Base-by-base conservation (phyloP, 2,797 vertebrate species). In the Uromys caudimaculatus region DNA sequence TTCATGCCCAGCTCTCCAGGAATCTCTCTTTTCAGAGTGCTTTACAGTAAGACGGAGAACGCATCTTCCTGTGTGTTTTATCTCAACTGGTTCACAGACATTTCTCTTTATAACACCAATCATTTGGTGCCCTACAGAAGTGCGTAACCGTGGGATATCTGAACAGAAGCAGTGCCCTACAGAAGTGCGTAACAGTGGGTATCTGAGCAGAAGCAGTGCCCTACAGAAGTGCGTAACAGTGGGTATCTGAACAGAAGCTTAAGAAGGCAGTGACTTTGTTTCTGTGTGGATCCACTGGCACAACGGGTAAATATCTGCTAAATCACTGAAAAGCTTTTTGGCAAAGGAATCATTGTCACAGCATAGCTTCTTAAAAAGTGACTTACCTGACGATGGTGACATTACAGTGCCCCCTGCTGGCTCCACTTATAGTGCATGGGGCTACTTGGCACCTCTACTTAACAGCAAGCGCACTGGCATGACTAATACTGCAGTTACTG, bases 401-500 rank as follows among this genome's bases (percentile, higher is more conserved):
- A 79, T 50, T 78, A 86, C 24, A 96, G 75, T 91, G 97, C 96
- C 97, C 95, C 97, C 97, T 98, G 71, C 93, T 97, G 97, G 93
- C 86, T 79, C 60, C n/a, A 60, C 64, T 97, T 90, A 67, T 41
- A 96, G 17, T 79, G 62, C 35, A 96, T 85, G 67, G 5, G 88
- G 91, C 17, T 75, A 78, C 47, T 90, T 75, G 11, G 17, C n/a
- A 23, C 6, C 32, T 90, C 85, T 47, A 13, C 44, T 54, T 52
- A 47, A 50, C 54, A 88, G 11, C 82, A 93, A 93, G 27, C 52
- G 94, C n/a, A 58, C 32, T 41, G 41, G 24, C 76, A 81, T 77
- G 93, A 76, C 75, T 85, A 86, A 90, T 60, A 81, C 67, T 54
- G 32, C 73, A 90, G 90, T 90, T 91, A 95, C 89, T 41, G 64